Evolutionary conservation across 2,888 invertebrate species (phyloP), one percentile per base, ranked within the genome.

Genomic region (Cheilosia urbana): DNA sequence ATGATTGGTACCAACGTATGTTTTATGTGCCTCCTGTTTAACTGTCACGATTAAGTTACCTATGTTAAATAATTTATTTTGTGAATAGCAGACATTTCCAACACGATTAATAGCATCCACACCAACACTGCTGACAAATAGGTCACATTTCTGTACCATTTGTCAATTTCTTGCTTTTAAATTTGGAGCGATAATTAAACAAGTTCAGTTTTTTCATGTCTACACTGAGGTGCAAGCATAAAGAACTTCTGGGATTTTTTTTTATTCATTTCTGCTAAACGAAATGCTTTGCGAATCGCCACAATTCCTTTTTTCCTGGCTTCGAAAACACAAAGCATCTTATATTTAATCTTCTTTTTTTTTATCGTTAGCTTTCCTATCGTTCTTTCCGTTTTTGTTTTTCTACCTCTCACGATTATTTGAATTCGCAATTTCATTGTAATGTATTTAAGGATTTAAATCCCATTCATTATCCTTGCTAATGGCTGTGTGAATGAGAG

Each of bases 361-460:
- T 69, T 30, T 42, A 42, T 60, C 19, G 15, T 62, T 37, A 19
- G 51, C n/a, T 58, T 58, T 37, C 4, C 76, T 17, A 51, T 66
- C 15, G 21, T 63, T 66, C n/a, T 21, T 51, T 60, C 11, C 34
- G 15, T 19, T 42, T 58, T n/a, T 30, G 19, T 65, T 47, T 2
- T 47, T 34, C 24, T 17, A 37, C 58, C 60, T 72, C 13, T 55
- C 62, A n/a, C 63, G 47, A 55, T 57, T 47, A 47, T 69, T 78
- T 78, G 62, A 55, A 53, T 62, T 63, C 55, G 77, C 62, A 40
- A 78, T 78, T 69, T 62, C 37, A 63, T 69, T 69, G 55, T 78
- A 78, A 78, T 69, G 69, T 63, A 68, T 69, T 78, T 69, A 69
- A 62, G 69, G 69, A 69, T 69, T 57, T 78, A 78, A 69, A 78